These are phyloP conservation scores for Argyrosomus japonicus DNA, from an alignment of 2,113 vertebrate genomes.

Conservation along the genomic window DNA sequence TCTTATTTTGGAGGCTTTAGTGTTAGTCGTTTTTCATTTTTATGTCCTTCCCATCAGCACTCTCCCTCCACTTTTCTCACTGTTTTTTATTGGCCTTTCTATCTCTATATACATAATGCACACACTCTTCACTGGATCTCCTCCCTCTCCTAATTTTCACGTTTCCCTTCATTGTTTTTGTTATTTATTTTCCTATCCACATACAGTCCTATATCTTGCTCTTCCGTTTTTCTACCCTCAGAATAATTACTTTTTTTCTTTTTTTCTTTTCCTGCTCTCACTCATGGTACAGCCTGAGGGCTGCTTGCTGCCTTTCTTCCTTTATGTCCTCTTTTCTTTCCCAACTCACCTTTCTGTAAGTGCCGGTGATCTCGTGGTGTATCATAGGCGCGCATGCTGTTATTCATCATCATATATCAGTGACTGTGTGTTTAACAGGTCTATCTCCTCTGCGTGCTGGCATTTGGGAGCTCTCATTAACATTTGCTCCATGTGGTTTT, in stretches of 20 bases:
- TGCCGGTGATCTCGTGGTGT: constrained; percentile 2
- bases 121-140: constrained; percentile 34
- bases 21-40: constrained; percentile 74
- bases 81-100: constrained; percentile 59
- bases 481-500: constrained; percentile 80
- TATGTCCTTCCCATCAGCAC: constrained; percentile 56
- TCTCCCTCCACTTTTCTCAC: constrained; percentile 43
- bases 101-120: constrained; percentile 64
- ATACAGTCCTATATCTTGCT: background rate
- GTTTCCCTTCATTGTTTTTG: background rate
- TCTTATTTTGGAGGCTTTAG: constrained; percentile 72
- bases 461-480: constrained; percentile 81
- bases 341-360: background rate
- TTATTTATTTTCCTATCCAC: constrained; percentile 7
- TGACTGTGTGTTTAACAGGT: constrained; percentile 68
- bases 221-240: background rate
- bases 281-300: background rate
- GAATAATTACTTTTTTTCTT: background rate
- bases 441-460: constrained; percentile 68
- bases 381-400: constrained; percentile 17
- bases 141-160: constrained; percentile 2
- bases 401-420: constrained; percentile 63
- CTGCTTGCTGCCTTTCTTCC: background rate
- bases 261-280: background rate
- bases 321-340: background rate